Conservation (phyloP, 37 sponge, comb jelly and placozoan genomes). For the Cliona cf. orientalis region DNA sequence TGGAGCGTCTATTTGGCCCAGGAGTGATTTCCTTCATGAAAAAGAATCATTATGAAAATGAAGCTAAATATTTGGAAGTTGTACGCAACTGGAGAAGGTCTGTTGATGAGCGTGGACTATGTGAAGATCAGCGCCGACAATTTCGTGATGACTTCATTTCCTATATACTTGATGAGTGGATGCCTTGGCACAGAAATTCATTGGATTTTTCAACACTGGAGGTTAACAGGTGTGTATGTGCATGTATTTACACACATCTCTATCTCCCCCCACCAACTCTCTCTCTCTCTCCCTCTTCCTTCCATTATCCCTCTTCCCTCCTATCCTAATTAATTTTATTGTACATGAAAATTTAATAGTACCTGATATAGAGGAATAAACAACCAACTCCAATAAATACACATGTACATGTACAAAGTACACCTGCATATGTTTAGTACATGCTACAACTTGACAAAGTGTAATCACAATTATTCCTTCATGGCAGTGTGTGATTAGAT, state of each 20-base stretch:
- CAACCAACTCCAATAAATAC: no score
- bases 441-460: no score
- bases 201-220: slow-evolving; percentile 5
- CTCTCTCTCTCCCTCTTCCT: not conserved
- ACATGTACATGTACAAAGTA: no score
- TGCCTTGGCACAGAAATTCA: slow-evolving; percentile 19
- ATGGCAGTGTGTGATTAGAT: no score
- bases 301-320: no score
- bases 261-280: no score
- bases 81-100: slow-evolving; percentile 15
- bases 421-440: no score
- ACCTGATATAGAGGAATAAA: no score
- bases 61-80: slow-evolving; percentile 14
- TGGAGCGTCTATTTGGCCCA: not conserved
- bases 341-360: no score
- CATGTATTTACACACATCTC: not conserved
- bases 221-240: not conserved
- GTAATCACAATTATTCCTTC: no score
- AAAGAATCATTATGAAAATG: not conserved
- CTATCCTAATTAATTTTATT: no score
- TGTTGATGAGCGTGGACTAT: slow-evolving; percentile 12
- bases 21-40: not conserved
- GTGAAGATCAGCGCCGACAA: not conserved
- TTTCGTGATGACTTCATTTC: not conserved
- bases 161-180: slow-evolving; percentile 7